Conservation (phyloP, 2,113 vertebrate species). For the Chunga burmeisteri region DNA sequence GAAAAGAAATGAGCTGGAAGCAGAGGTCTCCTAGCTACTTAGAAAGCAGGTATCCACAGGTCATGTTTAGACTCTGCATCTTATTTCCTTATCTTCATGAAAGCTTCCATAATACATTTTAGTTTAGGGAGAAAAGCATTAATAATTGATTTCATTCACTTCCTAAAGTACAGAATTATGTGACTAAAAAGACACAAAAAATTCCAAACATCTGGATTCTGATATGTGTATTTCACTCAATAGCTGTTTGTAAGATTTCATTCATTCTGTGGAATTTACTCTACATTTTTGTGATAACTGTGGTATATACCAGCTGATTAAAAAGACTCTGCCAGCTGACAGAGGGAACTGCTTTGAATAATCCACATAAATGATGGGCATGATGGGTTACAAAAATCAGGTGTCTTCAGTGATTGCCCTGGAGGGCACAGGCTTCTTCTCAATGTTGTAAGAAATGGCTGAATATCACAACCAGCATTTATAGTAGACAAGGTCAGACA, state of each 20-base stretch:
- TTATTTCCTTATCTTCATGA: background rate
- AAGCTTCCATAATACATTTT: background rate
- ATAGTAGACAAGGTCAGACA: background rate
- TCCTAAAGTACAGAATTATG: background rate
- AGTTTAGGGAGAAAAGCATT: background rate
- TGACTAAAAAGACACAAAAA: background rate
- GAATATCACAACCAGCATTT: background rate
- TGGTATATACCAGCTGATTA: background rate
- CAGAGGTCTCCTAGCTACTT: background rate
- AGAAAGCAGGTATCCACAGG: background rate
- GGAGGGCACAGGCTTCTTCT: background rate
- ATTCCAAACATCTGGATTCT: background rate
- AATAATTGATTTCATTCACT: background rate
- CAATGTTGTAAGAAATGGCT: background rate
- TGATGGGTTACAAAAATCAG: background rate
- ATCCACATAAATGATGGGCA: background rate
- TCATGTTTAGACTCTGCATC: background rate
- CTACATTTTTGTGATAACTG: background rate
- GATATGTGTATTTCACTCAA: background rate
- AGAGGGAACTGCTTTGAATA: background rate
- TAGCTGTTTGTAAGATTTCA: background rate
- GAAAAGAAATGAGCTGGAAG: background rate
- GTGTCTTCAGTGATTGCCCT: background rate
- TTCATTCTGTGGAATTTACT: fast-evolving
- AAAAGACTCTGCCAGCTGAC: background rate